A percentile compares a stretch with the other conserved stretches of the same genome.
These are phyloP conservation scores for Tor tambroides DNA, from an alignment of 2,113 vertebrate species.

Conservation along the genomic window DNA sequence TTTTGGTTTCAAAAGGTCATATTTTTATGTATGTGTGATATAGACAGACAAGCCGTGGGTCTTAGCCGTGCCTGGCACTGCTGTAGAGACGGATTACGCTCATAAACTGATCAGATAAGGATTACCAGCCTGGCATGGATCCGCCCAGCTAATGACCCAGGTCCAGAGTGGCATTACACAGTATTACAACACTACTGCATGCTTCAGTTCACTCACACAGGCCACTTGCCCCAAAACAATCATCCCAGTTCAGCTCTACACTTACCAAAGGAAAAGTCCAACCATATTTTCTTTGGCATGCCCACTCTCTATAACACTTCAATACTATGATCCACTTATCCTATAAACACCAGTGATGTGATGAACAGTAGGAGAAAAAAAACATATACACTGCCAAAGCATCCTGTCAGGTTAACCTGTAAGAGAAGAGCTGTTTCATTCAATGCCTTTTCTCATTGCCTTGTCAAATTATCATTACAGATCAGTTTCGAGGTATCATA, in stretches of 20 bases:
- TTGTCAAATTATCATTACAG: not conserved
- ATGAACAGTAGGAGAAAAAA: constrained; percentile 21
- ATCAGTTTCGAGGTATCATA: not conserved
- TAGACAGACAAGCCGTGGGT: not conserved
- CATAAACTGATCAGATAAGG: constrained; percentile 73
- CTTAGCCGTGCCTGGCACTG: constrained; percentile 40
- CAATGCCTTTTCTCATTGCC: not conserved
- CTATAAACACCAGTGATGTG: constrained; percentile 45
- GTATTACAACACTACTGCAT: constrained; percentile 60
- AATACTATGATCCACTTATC: constrained; percentile 38
- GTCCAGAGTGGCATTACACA: constrained; percentile 66
- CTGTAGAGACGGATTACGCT: constrained; percentile 67
- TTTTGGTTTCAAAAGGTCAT: not conserved
- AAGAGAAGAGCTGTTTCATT: not conserved
- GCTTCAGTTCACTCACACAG: not conserved
- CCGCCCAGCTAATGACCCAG: constrained; percentile 65
- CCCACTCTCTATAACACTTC: constrained; percentile 1
- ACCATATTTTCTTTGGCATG: constrained; percentile 7
- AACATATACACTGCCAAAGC: constrained; percentile 11
- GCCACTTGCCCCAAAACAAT: not conserved
- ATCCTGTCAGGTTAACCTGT: not conserved
- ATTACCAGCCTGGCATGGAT: constrained; percentile 65
- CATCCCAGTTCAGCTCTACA: not conserved
- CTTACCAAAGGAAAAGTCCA: not conserved
- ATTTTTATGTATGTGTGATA: constrained; percentile 15